A percentile compares a stretch with the other conserved stretches of the same genome.
phyloP scores from a whole-genome alignment of 2,797 vertebrate species.

The Melanotaenia pygmaea region DNA sequence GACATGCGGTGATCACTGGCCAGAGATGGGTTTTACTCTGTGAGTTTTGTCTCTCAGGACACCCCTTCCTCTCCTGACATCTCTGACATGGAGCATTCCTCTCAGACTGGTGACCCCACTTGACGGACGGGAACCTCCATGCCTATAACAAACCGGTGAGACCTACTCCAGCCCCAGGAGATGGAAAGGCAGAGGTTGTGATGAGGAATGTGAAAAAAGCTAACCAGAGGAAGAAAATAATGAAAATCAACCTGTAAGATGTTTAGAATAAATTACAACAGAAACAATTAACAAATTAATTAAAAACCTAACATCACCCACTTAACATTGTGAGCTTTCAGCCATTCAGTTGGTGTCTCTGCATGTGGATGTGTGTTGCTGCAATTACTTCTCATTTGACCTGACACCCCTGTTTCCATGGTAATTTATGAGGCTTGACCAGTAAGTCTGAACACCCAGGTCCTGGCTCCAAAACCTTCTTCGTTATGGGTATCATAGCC shows the following conservation, averaged over 20 bases:
- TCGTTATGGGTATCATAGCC: slow-evolving; percentile 47
- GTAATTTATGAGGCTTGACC: slow-evolving; percentile 67
- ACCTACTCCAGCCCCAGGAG: slow-evolving; percentile 28
- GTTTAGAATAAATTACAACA: slow-evolving; percentile 7
- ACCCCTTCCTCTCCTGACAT: slow-evolving; percentile 39
- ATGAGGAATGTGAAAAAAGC: slow-evolving; percentile 51
- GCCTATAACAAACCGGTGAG: slow-evolving; percentile 63
- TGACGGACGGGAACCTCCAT: slow-evolving; percentile 76
- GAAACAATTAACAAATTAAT: slow-evolving; percentile 5
- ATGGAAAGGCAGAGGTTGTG: slow-evolving; percentile 17
- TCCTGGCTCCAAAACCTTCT: slow-evolving; percentile 32
- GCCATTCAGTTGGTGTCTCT: not conserved
- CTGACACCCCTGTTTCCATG: slow-evolving; percentile 55
- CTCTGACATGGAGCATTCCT: slow-evolving; percentile 73
- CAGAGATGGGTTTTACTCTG: slow-evolving; percentile 29
- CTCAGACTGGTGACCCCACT: slow-evolving; percentile 63
- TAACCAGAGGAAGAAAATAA: not conserved
- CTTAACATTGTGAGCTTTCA: not conserved
- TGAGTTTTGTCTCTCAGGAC: slow-evolving; percentile 59
- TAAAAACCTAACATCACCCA: not conserved
- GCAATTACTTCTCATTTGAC: slow-evolving; percentile 38
- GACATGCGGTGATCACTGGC: slow-evolving; percentile 11
- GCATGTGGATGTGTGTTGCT: slow-evolving; percentile 1
- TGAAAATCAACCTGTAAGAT: not conserved
- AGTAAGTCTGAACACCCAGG: slow-evolving; percentile 31